Base-by-base conservation (phyloP, 2,888 invertebrate species). In the Euproctis similis region DNA sequence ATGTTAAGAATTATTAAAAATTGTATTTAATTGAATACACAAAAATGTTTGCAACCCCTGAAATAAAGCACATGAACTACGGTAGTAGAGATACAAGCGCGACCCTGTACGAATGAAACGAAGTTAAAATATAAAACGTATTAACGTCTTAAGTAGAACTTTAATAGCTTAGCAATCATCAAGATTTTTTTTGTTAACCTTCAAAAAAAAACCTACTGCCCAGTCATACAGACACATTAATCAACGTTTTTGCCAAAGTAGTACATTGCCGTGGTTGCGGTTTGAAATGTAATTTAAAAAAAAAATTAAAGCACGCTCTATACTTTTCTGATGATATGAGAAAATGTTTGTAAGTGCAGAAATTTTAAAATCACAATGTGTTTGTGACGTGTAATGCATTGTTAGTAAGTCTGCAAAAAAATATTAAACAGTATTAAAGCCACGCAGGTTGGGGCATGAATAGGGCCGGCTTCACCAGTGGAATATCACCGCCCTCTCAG, bases 161-260 rank as follows among this genome's bases (percentile, higher is more conserved):
- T 46, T 40, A 43, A 46, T 46, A 42, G 28, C 37, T 27, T 24
- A 30, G n/a, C 26, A 36, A 43, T 32, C 36, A 36, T 34, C 36
- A 45, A 35, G 47, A 46, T 49, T 50, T 50, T 43, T 51, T 52
- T 36, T n/a, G n/a, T n/a, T n/a, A n/a, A 41, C 33, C 39, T 39
- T 45, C 41, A 42, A 46, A 50, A 43, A 54, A 53, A n/a, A n/a
- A n/a, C n/a, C 43, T 37, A 53, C 33, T 43, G 20, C 44, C 37
- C 39, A 42, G 39, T 41, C 48, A n/a, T n/a, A n/a, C n/a, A 56
- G 53, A 47, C 51, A 45, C 32, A 59, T 59, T 47, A 55, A 58
- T 62, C 54, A 49, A 46, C 40, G 45, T 59, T 63, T 58, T 60
- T 60, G 39, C 36, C 14, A 34, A 33, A n/a, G n/a, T n/a, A n/a